Percentiles rank a stretch among this genome's conserved stretches.
Evolutionary conservation across 1,140 invertebrate genomes (phyloP).

Genomic region (Drosophila nigrodunni): DNA sequence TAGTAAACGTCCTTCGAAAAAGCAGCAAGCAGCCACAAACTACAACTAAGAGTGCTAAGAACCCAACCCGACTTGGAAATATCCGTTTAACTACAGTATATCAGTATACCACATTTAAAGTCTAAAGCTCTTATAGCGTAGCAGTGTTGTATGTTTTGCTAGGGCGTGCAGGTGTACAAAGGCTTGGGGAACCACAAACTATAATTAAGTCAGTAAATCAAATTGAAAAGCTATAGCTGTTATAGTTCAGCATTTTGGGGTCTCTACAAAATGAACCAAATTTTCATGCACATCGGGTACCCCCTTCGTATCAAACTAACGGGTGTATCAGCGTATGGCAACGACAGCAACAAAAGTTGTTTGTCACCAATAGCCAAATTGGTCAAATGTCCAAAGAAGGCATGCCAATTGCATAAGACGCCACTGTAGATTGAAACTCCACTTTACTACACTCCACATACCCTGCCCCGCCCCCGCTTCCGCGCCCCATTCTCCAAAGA

Average conservation of each 20-base stretch:
- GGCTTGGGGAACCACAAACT: too few relatives aligned
- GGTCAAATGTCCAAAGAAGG: conserved; percentile 55
- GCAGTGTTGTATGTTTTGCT: too few relatives aligned
- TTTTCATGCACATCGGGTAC: neutral
- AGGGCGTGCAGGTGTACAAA: too few relatives aligned
- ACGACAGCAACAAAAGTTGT: conserved; percentile 49
- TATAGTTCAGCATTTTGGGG: too few relatives aligned
- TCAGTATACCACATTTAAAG: too few relatives aligned
- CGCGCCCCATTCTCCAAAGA: neutral
- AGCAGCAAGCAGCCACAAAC: neutral
- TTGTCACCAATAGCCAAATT: conserved; percentile 76
- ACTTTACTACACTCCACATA: neutral
- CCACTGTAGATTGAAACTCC: conserved; percentile 2
- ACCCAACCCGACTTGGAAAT: neutral
- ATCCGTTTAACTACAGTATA: neutral
- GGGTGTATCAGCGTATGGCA: neutral
- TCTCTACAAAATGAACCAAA: too few relatives aligned
- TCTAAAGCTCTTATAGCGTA: too few relatives aligned
- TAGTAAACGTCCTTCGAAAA: conserved; percentile 47
- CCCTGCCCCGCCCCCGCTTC: neutral
- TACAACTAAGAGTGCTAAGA: neutral
- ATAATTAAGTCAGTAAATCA: too few relatives aligned
- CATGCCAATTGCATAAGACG: conserved; percentile 51
- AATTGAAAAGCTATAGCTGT: too few relatives aligned
- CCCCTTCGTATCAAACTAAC: neutral